phyloP scores from a whole-genome alignment of 1,140 invertebrate genomes.

The Thaumetopoea pityocampa region DNA sequence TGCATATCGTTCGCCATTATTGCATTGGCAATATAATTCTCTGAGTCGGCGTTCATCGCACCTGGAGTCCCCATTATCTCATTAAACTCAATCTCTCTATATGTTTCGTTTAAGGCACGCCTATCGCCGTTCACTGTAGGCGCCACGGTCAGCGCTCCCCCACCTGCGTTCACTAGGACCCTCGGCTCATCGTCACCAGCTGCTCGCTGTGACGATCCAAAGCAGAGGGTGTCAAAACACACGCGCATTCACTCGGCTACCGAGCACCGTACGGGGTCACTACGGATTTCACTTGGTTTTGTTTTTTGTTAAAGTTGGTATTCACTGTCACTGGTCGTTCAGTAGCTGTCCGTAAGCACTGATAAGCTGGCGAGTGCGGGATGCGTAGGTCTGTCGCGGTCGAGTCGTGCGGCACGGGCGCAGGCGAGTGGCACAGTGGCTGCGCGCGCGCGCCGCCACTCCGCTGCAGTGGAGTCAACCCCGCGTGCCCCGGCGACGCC shows the following conservation, averaged over 20 bases:
- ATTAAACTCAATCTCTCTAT: slow-evolving; percentile 63
- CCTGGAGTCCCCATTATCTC: slow-evolving; percentile 72
- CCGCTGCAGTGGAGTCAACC: slow-evolving; percentile 42
- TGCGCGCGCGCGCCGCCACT: slow-evolving; percentile 40
- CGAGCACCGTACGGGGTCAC: slow-evolving; percentile 63
- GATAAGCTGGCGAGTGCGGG: slow-evolving; percentile 39
- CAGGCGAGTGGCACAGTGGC: slow-evolving; percentile 51
- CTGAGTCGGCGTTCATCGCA: slow-evolving; percentile 68
- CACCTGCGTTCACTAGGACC: slow-evolving; percentile 66
- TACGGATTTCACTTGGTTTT: slow-evolving; percentile 49
- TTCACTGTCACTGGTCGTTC: slow-evolving; percentile 42
- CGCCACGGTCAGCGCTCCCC: slow-evolving; percentile 67
- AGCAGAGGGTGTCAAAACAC: slow-evolving; percentile 90
- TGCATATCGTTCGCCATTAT: slow-evolving; percentile 70
- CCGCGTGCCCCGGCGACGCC: slow-evolving; percentile 61
- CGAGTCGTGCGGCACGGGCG: slow-evolving; percentile 62
- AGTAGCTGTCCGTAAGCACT: slow-evolving; percentile 29
- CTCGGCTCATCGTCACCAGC: slow-evolving; percentile 83
- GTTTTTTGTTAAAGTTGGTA: slow-evolving; percentile 27
- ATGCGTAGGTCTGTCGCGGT: slow-evolving; percentile 40
- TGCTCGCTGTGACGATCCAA: slow-evolving; percentile 88
- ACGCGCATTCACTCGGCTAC: slow-evolving; percentile 88
- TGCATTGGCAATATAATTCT: slow-evolving; percentile 70
- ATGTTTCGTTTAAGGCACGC: slow-evolving; percentile 67
- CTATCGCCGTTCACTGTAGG: slow-evolving; percentile 67